Conservation (phyloP, 2,113 vertebrate species). For the Paradisaea rubra region DNA sequence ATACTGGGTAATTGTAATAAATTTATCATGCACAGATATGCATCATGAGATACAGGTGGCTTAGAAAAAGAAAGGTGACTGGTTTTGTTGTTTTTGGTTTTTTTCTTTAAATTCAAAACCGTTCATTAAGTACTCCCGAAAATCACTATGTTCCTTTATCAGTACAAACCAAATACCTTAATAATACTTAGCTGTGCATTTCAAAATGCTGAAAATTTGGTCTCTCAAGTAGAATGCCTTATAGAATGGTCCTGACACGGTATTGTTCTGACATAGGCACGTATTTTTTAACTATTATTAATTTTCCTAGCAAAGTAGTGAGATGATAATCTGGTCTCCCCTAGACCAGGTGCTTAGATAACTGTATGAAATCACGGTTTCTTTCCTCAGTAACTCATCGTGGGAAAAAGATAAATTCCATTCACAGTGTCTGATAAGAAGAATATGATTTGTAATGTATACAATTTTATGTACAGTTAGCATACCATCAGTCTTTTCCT, state of each 20-base stretch:
- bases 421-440: not conserved
- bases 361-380: not conserved
- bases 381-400: not conserved
- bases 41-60: not conserved
- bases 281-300: not conserved
- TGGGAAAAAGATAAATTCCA: not conserved
- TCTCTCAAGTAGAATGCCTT: not conserved
- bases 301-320: not conserved
- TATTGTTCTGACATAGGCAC: not conserved
- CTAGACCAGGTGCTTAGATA: not conserved
- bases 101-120: not conserved
- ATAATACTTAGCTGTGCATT: not conserved
- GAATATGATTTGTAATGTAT: not conserved
- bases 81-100: not conserved
- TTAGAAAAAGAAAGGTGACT: not conserved
- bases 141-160: not conserved
- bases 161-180: not conserved
- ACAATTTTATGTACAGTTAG: not conserved
- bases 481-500: not conserved
- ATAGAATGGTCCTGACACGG: not conserved
- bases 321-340: not conserved
- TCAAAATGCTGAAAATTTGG: not conserved
- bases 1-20: not conserved
- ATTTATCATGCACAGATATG: not conserved
- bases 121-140: not conserved